Evolutionary conservation across 2,113 vertebrate genomes (phyloP), one percentile per base, ranked within the genome.

Genomic region (Gobio gobio): DNA sequence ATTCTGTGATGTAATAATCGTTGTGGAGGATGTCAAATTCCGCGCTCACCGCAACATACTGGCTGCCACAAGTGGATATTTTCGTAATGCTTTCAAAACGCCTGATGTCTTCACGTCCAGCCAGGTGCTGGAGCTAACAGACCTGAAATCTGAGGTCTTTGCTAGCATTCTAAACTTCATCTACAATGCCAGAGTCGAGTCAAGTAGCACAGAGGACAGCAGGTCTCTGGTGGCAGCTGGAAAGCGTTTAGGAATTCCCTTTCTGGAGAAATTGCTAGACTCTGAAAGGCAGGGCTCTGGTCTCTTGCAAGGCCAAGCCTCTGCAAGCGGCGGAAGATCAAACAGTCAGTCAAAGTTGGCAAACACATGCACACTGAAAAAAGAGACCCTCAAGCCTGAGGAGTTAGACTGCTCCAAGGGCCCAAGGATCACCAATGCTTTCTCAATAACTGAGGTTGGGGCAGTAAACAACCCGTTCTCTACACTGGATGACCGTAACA

Each of bases 11-110:
- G 97, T 99, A 79, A 99, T 98, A 66, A 97, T 99, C 75, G 97
- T 99, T 16, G 98, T 99, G 90, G 98, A 98, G 90, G 98, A 99
- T 80, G 97, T 97, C 77, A 99, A 99, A 91, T 99, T 99, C 91
- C 97, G 95, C 90, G 98, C 98, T 73, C 98, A 99, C 87, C 97
- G 96, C 90, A 99, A 99, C 91, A 95, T 99, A 83, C 93, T 99
- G 92, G 98, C 97, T 78, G 98, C 98, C 81, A 97, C 97, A 73
- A 99, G 98, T 78, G 95, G 97, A 79, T 99, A 98, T 93, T 99
- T 99, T 86, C 97, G 95, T 89, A 98, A 96, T 51, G 96, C 96
- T 85, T 96, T 99, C 86, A 97, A 95, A 82, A 94, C 95, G 78
- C 94, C 95, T 33, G 95, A 96, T 1, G 94, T 95, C 74, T 96